Conservation (phyloP, 2,888 invertebrate genomes). For the Eilema sororculum region DNA sequence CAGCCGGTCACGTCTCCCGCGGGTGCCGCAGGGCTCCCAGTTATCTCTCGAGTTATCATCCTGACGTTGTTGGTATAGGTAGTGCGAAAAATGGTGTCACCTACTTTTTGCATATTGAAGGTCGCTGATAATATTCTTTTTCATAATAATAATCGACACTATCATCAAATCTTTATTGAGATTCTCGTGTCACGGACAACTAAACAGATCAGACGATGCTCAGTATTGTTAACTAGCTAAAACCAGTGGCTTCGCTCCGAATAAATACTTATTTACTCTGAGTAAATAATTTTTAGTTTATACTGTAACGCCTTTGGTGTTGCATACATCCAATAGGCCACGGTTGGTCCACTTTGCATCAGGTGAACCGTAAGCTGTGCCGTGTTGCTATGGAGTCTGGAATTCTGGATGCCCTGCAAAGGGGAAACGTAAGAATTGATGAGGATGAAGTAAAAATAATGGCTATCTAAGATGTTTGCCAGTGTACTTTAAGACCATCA, state of each 20-base stretch:
- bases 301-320: no score
- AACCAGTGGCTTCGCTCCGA: no score
- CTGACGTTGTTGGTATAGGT: conserved; percentile 60
- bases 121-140: conserved; percentile 72
- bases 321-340: no score
- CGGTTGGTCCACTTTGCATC: no score
- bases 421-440: background rate
- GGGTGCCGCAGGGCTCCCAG: conserved; percentile 58
- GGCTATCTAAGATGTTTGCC: no score
- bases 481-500: no score
- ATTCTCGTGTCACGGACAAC: conserved; percentile 76
- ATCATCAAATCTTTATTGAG: conserved; percentile 66
- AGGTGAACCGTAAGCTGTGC: no score
- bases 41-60: conserved; percentile 64
- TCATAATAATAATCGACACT: conserved; percentile 67
- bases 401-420: no score
- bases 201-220: conserved; percentile 55
- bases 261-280: no score
- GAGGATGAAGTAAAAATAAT: background rate
- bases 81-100: conserved; percentile 74
- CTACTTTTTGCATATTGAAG: conserved; percentile 81
- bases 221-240: conserved; percentile 17
- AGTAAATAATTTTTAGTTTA: no score
- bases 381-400: no score
- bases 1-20: conserved; percentile 39